phyloP scores from a whole-genome alignment of 1,140 invertebrate species.

The Penaeus vannamei region DNA sequence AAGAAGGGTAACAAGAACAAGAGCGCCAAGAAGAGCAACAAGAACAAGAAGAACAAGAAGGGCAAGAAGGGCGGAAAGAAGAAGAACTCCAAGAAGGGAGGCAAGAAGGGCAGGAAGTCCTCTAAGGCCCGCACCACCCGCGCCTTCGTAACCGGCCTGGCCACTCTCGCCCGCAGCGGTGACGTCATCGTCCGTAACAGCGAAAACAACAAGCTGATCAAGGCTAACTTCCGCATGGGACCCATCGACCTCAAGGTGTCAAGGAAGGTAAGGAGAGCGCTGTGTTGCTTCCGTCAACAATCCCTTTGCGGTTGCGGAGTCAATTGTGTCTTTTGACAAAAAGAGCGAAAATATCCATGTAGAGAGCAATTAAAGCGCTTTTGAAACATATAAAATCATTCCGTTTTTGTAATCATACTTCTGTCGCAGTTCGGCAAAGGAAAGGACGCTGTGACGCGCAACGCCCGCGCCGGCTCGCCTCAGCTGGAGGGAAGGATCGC shows the following conservation, averaged over 20 bases:
- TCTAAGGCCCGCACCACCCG: slow-evolving; percentile 45
- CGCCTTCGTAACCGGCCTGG: slow-evolving; percentile 39
- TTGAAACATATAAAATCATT: not conserved
- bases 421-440: slow-evolving; percentile 37
- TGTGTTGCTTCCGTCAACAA: too few relatives aligned
- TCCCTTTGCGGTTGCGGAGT: too few relatives aligned
- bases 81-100: slow-evolving; percentile 37
- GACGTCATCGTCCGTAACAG: slow-evolving; percentile 46
- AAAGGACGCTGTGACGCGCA: slow-evolving; percentile 2
- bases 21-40: not conserved
- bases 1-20: not conserved
- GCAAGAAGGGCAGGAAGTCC: slow-evolving; percentile 32
- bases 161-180: slow-evolving; percentile 20
- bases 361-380: not conserved
- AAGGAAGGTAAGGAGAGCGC: slow-evolving; percentile 40
- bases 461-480: slow-evolving; percentile 32
- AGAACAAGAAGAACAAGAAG: not conserved
- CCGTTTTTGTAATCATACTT: not conserved
- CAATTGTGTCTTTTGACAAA: too few relatives aligned
- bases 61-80: slow-evolving; percentile 31
- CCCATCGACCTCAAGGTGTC: slow-evolving; percentile 44
- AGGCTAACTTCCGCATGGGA: slow-evolving; percentile 32
- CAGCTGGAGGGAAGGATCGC: slow-evolving; percentile 34
- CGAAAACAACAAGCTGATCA: slow-evolving; percentile 38
- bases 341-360: not conserved